Evolutionary conservation across 2,888 invertebrate genomes (phyloP).

Genomic region (Exephanes ischioxanthus): DNA sequence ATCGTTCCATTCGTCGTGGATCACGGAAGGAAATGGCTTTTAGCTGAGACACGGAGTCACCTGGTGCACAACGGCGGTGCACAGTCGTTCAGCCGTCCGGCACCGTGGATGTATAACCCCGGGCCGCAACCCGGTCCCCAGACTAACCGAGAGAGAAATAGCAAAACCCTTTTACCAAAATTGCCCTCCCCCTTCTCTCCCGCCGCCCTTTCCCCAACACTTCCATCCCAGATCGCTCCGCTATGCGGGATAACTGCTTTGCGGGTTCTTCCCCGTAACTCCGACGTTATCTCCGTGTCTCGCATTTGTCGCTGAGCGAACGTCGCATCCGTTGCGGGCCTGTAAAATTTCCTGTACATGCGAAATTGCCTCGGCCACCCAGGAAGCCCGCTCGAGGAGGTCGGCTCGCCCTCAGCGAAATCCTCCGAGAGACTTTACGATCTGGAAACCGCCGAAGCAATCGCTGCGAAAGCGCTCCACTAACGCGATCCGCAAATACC

Average conservation of each 20-base stretch:
- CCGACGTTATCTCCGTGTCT: conserved; percentile 10
- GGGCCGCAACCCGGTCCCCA: conserved; percentile 42
- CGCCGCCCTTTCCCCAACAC: not conserved
- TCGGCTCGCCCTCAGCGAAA: conserved; percentile 46
- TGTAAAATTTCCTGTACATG: conserved; percentile 40
- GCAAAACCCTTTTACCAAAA: conserved; percentile 84
- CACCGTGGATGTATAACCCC: not conserved
- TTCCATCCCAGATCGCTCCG: conserved; percentile 71
- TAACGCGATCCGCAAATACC: conserved; percentile 34
- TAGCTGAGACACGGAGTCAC: conserved; percentile 79
- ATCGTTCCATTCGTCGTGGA: conserved; percentile 72
- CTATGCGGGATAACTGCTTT: conserved; percentile 74
- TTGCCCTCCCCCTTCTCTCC: conserved; percentile 71
- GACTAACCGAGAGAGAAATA: conserved; percentile 72
- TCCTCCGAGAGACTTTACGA: conserved; percentile 42
- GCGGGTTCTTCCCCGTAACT: conserved; percentile 39
- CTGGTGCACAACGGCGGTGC: conserved; percentile 76
- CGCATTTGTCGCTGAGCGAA: not conserved
- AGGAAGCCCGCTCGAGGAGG: not conserved
- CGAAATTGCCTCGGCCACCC: conserved; percentile 44
- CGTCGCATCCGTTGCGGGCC: conserved; percentile 5
- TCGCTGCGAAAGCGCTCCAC: conserved; percentile 26
- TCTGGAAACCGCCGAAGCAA: conserved; percentile 16
- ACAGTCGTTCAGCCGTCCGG: not conserved
- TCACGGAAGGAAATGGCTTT: conserved; percentile 81